Evolutionary conservation across 64 coral and sea anemone genomes (phyloP).

Genomic region (Porites australiensis): DNA sequence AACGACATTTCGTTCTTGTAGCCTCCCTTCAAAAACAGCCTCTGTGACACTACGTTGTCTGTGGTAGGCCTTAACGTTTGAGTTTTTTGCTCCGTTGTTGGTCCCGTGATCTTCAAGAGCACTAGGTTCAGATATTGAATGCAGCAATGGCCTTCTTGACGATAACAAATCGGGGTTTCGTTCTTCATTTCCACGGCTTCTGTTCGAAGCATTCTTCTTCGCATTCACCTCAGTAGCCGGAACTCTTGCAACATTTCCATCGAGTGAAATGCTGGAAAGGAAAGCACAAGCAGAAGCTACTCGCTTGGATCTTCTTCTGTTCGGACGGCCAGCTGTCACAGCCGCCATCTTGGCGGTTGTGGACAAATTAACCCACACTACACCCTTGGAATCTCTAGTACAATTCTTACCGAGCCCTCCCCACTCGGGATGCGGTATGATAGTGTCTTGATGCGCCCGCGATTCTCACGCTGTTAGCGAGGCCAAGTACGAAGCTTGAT

Average conservation of each 20-base stretch:
- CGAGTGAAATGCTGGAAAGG: slow-evolving; percentile 90
- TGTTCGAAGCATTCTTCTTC: slow-evolving; percentile 15
- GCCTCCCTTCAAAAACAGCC: neutral
- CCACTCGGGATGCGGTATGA: neutral
- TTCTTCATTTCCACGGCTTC: neutral
- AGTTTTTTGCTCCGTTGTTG: neutral
- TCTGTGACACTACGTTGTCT: neutral
- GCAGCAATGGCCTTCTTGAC: slow-evolving; percentile 31
- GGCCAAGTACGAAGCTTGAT: too few species aligned
- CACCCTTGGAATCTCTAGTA: neutral
- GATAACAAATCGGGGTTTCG: neutral
- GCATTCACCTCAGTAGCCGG: slow-evolving; percentile 30
- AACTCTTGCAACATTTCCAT: slow-evolving; percentile 71
- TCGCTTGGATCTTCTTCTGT: slow-evolving; percentile 80
- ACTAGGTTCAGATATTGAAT: slow-evolving; percentile 64
- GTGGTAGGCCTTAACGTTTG: neutral
- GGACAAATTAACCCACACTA: slow-evolving; percentile 12
- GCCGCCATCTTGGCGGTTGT: slow-evolving; percentile 71
- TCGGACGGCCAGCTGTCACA: slow-evolving; percentile 44
- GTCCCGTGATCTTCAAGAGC: neutral
- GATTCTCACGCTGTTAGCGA: too few species aligned
- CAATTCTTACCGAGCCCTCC: neutral
- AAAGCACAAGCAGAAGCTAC: slow-evolving; percentile 84
- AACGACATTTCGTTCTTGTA: neutral
- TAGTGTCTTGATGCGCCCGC: too few species aligned